Evolutionary conservation across 2,113 vertebrate genomes (phyloP).

Genomic region (Sinosuthora webbiana): DNA sequence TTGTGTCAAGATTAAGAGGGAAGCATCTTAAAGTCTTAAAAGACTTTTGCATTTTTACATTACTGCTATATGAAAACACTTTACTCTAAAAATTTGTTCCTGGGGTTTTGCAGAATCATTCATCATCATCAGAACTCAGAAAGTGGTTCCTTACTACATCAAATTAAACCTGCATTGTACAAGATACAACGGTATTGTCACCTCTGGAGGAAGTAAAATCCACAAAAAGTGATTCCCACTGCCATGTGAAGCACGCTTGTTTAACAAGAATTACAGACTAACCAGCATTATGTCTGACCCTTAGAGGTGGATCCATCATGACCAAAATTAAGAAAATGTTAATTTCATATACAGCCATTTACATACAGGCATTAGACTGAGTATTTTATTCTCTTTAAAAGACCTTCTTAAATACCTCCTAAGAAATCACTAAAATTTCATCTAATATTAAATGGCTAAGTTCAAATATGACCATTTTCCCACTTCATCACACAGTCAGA

Average conservation of each 20-base stretch:
- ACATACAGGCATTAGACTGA: background rate
- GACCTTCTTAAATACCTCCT: background rate
- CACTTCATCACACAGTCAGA: background rate
- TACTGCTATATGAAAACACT: background rate
- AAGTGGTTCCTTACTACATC: background rate
- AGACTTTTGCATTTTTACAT: background rate
- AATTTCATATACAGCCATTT: background rate
- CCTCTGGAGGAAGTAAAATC: background rate
- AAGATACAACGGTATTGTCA: background rate
- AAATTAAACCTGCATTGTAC: background rate
- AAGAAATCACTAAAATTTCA: background rate
- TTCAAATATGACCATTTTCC: background rate
- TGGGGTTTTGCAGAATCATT: background rate
- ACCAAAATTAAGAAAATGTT: background rate
- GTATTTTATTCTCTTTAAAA: background rate
- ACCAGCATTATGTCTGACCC: background rate
- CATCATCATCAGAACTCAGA: background rate
- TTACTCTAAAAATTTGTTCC: background rate
- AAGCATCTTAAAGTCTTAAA: background rate
- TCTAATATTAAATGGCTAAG: background rate
- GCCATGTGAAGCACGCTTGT: background rate
- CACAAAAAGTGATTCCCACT: background rate
- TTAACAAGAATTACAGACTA: background rate
- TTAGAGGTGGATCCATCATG: background rate
- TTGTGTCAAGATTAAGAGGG: background rate